phyloP scores from a whole-genome alignment of 2,888 invertebrate species.

The Athalia cordata region DNA sequence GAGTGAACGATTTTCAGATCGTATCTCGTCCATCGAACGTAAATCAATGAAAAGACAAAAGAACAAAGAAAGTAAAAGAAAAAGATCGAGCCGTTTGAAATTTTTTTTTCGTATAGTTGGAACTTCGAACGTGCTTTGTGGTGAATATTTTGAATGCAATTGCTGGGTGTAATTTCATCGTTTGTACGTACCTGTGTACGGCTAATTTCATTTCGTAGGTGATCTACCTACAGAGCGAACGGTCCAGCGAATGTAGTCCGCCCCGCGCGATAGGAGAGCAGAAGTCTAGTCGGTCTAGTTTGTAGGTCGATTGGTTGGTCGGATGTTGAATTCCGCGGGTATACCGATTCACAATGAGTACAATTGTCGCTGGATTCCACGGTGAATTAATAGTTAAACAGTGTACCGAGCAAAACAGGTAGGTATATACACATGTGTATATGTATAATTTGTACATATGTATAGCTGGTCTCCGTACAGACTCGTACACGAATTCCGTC shows the following conservation, averaged over 20 bases:
- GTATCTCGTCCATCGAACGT: neutral
- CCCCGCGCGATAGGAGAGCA: neutral
- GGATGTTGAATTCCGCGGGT: neutral
- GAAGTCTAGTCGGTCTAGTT: slow-evolving; percentile 6
- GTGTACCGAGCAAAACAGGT: slow-evolving; percentile 26
- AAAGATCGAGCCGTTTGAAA: neutral
- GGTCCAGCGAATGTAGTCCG: neutral
- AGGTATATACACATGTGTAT: slow-evolving; percentile 10
- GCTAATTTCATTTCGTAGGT: neutral
- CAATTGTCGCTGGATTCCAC: slow-evolving; percentile 8
- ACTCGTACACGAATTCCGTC: too few species aligned
- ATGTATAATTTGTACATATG: neutral
- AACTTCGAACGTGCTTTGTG: neutral
- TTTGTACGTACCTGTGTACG: neutral
- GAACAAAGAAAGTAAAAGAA: too few species aligned
- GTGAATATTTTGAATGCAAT: neutral
- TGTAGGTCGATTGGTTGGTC: slow-evolving; percentile 28
- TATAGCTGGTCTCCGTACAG: too few species aligned
- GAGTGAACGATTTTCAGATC: too few species aligned
- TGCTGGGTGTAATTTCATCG: neutral
- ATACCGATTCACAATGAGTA: too few species aligned
- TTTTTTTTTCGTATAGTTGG: neutral
- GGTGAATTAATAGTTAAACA: slow-evolving; percentile 34
- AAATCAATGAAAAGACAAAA: neutral
- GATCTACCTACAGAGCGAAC: too few species aligned